Evolutionary conservation across 1,140 invertebrate species (phyloP).

Genomic region (Calliphora vicina): DNA sequence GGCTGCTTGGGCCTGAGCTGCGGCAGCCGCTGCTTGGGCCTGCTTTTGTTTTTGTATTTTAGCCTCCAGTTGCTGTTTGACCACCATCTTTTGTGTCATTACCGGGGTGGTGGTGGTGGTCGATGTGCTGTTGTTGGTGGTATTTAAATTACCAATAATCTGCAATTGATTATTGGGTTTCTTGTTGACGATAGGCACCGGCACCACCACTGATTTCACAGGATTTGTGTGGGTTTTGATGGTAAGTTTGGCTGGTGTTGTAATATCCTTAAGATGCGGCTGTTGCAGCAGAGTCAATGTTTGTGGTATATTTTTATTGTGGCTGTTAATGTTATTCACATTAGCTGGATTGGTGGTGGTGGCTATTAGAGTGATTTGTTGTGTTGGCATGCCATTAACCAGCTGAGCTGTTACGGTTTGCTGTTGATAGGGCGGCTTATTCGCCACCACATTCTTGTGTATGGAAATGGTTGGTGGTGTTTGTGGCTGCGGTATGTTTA

Average conservation of each 20-base stretch:
- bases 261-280: conserved; percentile 46
- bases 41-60: conserved; percentile 68
- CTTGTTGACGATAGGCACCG: conserved; percentile 39
- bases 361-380: conserved; percentile 74
- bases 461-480: conserved; percentile 44
- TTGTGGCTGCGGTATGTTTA: conserved; percentile 66
- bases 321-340: background rate
- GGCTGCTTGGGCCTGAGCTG: conserved; percentile 53
- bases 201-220: conserved; percentile 40
- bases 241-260: conserved; percentile 48
- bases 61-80: conserved; percentile 75
- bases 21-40: conserved; percentile 52
- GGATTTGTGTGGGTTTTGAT: conserved; percentile 34
- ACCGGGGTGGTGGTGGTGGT: conserved; percentile 41
- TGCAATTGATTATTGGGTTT: conserved; percentile 22
- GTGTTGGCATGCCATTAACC: conserved; percentile 56
- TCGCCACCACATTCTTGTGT: background rate
- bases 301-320: conserved; percentile 36
- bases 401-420: conserved; percentile 54
- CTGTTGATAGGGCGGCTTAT: conserved; percentile 40
- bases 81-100: conserved; percentile 65
- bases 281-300: conserved; percentile 50
- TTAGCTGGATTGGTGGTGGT: conserved; percentile 47
- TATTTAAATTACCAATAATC: background rate
- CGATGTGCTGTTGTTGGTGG: conserved; percentile 29